phyloP scores from a whole-genome alignment of 2,888 invertebrate species.

The Digitonthophagus gazella region DNA sequence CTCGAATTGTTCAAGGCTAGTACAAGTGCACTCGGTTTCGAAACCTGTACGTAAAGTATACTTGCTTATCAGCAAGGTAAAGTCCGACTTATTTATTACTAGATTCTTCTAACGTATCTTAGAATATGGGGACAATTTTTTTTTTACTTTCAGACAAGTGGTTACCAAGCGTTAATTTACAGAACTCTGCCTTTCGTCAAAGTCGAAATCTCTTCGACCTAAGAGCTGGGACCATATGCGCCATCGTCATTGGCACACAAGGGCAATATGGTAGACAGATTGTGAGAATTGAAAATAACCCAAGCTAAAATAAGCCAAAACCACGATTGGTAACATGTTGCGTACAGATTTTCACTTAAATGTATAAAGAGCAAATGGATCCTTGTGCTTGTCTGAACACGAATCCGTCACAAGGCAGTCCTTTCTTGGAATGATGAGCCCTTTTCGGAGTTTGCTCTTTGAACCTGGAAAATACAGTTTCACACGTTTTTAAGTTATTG shows the following conservation, averaged over 20 bases:
- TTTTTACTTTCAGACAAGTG: slow-evolving; percentile 14
- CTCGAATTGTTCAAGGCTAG: not conserved
- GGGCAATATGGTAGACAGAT: slow-evolving; percentile 51
- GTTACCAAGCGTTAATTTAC: slow-evolving; percentile 3
- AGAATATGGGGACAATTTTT: slow-evolving; percentile 2
- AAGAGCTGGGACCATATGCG: slow-evolving; percentile 41
- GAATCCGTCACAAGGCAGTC: not conserved
- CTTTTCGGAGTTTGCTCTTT: not conserved
- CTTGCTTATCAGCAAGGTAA: not conserved
- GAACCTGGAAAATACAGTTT: not conserved
- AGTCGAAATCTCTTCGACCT: slow-evolving; percentile 7
- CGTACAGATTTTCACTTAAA: slow-evolving; percentile 45
- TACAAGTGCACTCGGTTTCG: not conserved
- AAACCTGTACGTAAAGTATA: not conserved
- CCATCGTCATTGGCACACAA: slow-evolving; percentile 42
- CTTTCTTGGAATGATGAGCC: not conserved
- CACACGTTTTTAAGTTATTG: not conserved
- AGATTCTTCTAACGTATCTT: not conserved
- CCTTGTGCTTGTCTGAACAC: not conserved
- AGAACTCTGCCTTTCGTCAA: not conserved
- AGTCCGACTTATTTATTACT: not conserved
- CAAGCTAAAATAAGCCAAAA: slow-evolving; percentile 50
- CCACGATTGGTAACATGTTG: slow-evolving; percentile 46
- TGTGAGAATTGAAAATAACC: slow-evolving; percentile 51
- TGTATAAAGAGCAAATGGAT: slow-evolving; percentile 3